Base-by-base conservation (phyloP, 2,888 invertebrate species). In the Heliconius erato region DNA sequence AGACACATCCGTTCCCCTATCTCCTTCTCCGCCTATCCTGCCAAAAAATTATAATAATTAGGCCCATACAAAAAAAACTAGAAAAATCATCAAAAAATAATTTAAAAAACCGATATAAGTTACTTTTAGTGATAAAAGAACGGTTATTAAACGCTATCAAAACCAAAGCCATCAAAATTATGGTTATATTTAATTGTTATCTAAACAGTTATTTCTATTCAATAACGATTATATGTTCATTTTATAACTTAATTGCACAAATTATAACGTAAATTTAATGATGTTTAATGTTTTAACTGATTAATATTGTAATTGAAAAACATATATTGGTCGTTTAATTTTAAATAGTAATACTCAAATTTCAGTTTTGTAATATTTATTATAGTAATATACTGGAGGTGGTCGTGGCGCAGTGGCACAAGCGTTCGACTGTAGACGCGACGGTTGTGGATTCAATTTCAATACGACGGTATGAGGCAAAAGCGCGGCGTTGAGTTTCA, bases 161-260 rank as follows among this genome's bases (percentile, higher is more conserved):
- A 76, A 40, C 16, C 59, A 59, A 54, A 26, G 40, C 59, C 28
- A 59, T 32, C 32, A 74, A 3, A 35, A n/a, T 28, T 35, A 35
- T 7, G n/a, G n/a, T 26, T 35, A 9, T 7, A 26, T 40, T 40
- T 63, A 63, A 40, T 63, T 7, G 40, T 40, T 63, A 23, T 35
- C 59, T 35, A 63, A 76, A 76, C n/a, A 3, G n/a, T 76, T 76
- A 63, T n/a, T 35, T 54, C 28, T n/a, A 26, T 26, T 63, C 9
- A 63, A 35, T 76, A 35, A 23, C 35, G 6, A 76, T 76, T 76
- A 76, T 40, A 63, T 35, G n/a, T 40, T 40, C n/a, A 40, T 63
- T 76, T 63, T 76, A 63, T 16, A n/a, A 26, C 35, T 63, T 63
- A 63, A 76, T 35, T 76, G 16, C 63, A 63, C 35, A 63, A 26